Conservation (phyloP, 64 coral and sea anemone genomes). For the Anthopleura sola region DNA sequence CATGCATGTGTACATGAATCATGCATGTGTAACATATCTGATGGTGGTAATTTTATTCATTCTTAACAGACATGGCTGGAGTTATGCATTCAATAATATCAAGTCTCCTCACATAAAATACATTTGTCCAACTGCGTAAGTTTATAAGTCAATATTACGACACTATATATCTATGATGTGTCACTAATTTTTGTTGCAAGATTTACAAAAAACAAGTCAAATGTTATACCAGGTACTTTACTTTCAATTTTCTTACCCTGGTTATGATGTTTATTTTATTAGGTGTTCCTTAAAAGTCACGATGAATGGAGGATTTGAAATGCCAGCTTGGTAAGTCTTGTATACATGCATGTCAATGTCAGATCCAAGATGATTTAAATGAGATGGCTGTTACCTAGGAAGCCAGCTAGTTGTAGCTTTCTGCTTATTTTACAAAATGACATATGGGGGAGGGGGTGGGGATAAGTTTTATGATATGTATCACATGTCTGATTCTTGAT, state of each 20-base stretch:
- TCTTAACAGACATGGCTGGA: constrained; percentile 85
- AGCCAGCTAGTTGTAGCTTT: too few species aligned
- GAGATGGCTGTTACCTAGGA: too few species aligned
- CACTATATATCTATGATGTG: neutral
- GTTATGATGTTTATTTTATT: neutral
- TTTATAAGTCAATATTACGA: neutral
- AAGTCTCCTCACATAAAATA: constrained; percentile 67
- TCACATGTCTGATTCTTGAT: neutral
- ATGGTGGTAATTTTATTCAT: too few species aligned
- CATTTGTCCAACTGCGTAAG: constrained; percentile 95
- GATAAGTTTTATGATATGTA: too few species aligned
- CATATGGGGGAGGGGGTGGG: too few species aligned
- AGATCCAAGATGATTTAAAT: too few species aligned
- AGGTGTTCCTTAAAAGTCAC: constrained; percentile 55
- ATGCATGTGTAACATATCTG: neutral
- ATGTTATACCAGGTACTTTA: neutral
- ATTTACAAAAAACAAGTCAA: neutral
- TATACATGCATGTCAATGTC: too few species aligned
- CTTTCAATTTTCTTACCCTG: neutral
- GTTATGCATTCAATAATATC: constrained; percentile 55
- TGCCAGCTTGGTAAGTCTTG: constrained; percentile 86
- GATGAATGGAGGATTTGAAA: constrained; percentile 75
- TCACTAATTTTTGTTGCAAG: neutral
- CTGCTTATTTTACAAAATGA: too few species aligned
- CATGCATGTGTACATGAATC: too few species aligned